Conservation (phyloP, 2,888 invertebrate genomes). For the Drosophila yooni region DNA sequence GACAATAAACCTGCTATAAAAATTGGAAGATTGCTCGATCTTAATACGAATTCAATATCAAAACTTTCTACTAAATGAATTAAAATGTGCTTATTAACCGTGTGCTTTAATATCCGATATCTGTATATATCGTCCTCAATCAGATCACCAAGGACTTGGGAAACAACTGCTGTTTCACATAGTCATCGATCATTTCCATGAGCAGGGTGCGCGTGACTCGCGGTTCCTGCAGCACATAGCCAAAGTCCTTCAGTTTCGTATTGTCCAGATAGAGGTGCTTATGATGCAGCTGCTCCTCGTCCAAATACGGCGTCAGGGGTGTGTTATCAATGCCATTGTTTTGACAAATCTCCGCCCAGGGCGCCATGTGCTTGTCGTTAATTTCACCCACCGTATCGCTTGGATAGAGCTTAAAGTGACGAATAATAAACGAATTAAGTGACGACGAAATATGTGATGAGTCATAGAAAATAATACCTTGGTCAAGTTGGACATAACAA, state of each 20-base stretch:
- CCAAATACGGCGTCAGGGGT: constrained; percentile 94
- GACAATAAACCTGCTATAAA: constrained; percentile 47
- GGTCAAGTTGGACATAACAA: constrained; percentile 91
- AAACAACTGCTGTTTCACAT: constrained; percentile 92
- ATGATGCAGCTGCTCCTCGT: constrained; percentile 92
- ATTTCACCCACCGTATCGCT: constrained; percentile 93
- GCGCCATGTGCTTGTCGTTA: constrained; percentile 96
- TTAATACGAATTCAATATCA: constrained; percentile 29
- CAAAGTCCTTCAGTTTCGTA: constrained; percentile 87
- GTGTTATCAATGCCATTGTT: constrained; percentile 91
- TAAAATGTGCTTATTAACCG: constrained; percentile 66
- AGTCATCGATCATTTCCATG: constrained; percentile 92
- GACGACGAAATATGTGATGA: constrained; percentile 21
- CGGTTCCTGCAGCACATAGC: constrained; percentile 88
- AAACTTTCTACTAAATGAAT: constrained; percentile 54
- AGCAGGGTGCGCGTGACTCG: constrained; percentile 87
- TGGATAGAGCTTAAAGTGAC: constrained; percentile 89
- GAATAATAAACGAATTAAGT: constrained; percentile 9
- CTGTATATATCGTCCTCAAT: constrained; percentile 59
- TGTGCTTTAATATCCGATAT: constrained; percentile 44
- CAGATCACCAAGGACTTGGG: constrained; percentile 89
- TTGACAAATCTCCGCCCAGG: constrained; percentile 95
- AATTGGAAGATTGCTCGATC: constrained; percentile 59
- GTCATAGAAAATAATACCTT: constrained; percentile 87
- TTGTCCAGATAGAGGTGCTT: constrained; percentile 92